phyloP scores from a whole-genome alignment of 2,797 vertebrate genomes.

The Astyanax mexicanus region DNA sequence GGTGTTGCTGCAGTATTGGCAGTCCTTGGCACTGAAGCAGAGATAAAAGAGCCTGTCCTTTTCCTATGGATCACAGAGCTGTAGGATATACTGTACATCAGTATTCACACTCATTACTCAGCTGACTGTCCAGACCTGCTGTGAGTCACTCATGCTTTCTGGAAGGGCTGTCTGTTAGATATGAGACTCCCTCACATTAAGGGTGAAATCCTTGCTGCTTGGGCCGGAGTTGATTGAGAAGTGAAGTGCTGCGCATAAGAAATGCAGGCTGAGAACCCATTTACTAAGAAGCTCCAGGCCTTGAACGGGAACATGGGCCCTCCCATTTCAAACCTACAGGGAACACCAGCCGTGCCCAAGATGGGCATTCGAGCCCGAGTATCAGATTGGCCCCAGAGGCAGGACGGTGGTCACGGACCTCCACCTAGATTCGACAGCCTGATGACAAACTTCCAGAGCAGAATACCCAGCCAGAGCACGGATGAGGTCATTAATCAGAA shows the following conservation, averaged over 20 bases:
- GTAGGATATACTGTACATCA: conserved; percentile 40
- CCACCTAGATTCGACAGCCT: conserved; percentile 73
- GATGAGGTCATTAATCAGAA: conserved; percentile 62
- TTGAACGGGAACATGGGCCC: conserved; percentile 83
- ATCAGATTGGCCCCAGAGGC: conserved; percentile 86
- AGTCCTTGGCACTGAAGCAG: conserved; percentile 43
- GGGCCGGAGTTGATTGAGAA: conserved; percentile 58
- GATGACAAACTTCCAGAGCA: conserved; percentile 73
- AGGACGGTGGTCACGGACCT: conserved; percentile 79
- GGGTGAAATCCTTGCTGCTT: conserved; percentile 74
- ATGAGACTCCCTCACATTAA: conserved; percentile 78
- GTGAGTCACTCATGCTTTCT: conserved; percentile 52
- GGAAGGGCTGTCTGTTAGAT: conserved; percentile 56
- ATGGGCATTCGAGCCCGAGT: conserved; percentile 88
- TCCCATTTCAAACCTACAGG: conserved; percentile 71
- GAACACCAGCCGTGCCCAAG: conserved; percentile 86
- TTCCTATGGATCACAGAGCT: conserved; percentile 57
- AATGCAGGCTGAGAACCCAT: conserved; percentile 87
- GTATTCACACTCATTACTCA: conserved; percentile 34
- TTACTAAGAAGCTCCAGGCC: conserved; percentile 84
- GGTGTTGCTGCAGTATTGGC: conserved; percentile 35
- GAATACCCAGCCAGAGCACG: conserved; percentile 68
- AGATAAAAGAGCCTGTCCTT: conserved; percentile 42
- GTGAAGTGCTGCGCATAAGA: conserved; percentile 72
- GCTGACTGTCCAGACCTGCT: neutral